Base-by-base conservation (phyloP, 2,888 invertebrate species). In the Lottia gigantea region DNA sequence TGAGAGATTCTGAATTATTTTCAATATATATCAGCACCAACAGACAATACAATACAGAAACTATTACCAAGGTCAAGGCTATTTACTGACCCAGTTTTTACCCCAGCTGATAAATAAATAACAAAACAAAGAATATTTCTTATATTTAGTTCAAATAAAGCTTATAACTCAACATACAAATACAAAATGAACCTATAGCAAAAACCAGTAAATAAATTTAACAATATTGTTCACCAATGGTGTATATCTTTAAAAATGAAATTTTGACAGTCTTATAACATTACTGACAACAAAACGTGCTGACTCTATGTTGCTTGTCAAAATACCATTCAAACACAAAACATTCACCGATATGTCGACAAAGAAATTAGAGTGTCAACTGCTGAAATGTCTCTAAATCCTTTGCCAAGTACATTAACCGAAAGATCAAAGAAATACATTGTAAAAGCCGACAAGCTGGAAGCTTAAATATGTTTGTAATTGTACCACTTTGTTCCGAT, bases 141-240 rank as follows among this genome's bases (percentile, higher is more conserved):
- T 40, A 6, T 8, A 40, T 11, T 63, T 63, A 8, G 40, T 40
- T 40, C 40, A 8, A 11, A 68, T 64, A 64, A 55, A 55, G 69
- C 61, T 26, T 46, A 64, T 69, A 64, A 64, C 55, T 40, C 49
- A 64, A 25, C 66, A 31, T 55, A 16, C n/a, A 66, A 23, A n/a
- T 16, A 40, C 14, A 15, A 45, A 46, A 16, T 16, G 12, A n/a
- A 25, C 25, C 4, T 6, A 40, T 8, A 45, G 31, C 11, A 7
- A 6, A 26, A 25, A 26, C 2, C 31, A 31, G 31, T 6, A 31
- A 31, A 40, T 11, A 40, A 8, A 40, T 40, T 40, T 40, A 40
- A 8, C 11, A 1, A 40, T 11, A 1, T 40, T 40, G 6, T 8
- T 40, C 11, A 40, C 40, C 11, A 40, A 6, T 31, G 6, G 7